These are phyloP conservation scores for Lasioglossum vierecki DNA, from an alignment of 2,888 invertebrate genomes.

Conservation along the genomic window DNA sequence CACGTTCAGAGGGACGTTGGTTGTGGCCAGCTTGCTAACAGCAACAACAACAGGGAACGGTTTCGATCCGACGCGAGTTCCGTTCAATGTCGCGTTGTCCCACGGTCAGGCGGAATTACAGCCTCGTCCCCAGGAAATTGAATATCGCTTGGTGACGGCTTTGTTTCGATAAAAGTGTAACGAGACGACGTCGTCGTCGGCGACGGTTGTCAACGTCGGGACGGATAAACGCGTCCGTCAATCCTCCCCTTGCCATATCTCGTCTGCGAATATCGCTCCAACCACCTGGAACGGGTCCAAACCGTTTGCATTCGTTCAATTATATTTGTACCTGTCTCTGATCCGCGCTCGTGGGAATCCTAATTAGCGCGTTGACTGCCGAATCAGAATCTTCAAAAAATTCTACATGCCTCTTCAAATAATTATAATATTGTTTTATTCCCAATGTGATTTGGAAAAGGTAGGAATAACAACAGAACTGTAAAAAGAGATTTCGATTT, in stretches of 20 bases:
- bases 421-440: too few species aligned
- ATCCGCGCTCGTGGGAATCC: background rate
- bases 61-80: conserved; percentile 37
- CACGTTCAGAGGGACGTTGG: conserved; percentile 76
- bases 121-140: conserved; percentile 69
- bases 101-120: conserved; percentile 38
- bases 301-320: background rate
- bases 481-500: too few species aligned
- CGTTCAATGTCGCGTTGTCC: conserved; percentile 8
- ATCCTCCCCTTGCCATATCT: background rate
- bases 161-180: conserved; percentile 63
- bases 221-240: conserved; percentile 51
- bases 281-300: background rate
- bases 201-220: conserved; percentile 23
- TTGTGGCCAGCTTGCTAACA: background rate
- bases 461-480: too few species aligned
- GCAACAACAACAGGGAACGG: background rate
- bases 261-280: background rate
- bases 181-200: conserved; percentile 39
- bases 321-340: background rate
- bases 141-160: conserved; percentile 68
- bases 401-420: background rate
- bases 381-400: background rate
- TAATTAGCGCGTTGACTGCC: background rate
- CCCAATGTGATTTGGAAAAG: too few species aligned